phyloP scores from a whole-genome alignment of 2,113 vertebrate species.

The Poeciliopsis turrubarensis region DNA sequence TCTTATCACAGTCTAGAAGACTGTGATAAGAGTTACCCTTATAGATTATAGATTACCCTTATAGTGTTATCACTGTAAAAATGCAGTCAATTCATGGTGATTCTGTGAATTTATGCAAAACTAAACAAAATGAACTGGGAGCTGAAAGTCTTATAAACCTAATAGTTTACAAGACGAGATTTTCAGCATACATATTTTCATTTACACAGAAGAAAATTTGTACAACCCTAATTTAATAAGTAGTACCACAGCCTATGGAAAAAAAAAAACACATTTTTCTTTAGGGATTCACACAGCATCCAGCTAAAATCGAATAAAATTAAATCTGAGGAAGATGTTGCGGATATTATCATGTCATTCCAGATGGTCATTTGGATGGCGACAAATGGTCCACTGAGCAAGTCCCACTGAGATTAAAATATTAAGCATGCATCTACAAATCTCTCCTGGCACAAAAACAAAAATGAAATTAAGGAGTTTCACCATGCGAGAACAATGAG shows the following conservation, averaged over 20 bases:
- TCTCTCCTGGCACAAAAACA: slow-evolving; percentile 78
- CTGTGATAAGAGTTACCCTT: no score
- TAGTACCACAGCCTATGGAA: no score
- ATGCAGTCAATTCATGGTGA: no score
- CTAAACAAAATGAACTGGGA: no score
- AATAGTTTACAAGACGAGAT: no score
- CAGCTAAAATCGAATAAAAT: slow-evolving; percentile 60
- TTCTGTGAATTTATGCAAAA: no score
- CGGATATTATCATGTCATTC: slow-evolving; percentile 73
- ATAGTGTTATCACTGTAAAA: no score
- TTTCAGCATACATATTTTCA: no score
- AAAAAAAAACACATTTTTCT: not conserved
- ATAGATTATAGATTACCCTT: no score
- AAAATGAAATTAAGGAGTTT: slow-evolving; percentile 78
- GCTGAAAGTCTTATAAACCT: no score
- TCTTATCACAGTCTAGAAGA: no score
- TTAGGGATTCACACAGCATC: slow-evolving; percentile 32
- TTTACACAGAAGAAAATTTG: no score
- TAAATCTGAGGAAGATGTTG: slow-evolving; percentile 64
- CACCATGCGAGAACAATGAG: slow-evolving; percentile 75
- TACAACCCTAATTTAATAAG: not conserved
- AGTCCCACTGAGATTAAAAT: slow-evolving; percentile 77
- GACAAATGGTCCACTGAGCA: slow-evolving; percentile 73
- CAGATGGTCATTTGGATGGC: slow-evolving; percentile 80
- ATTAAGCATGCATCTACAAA: slow-evolving; percentile 78